These are phyloP conservation scores for Chirona hameri DNA, from an alignment of 2,888 invertebrate genomes.

Conservation along the genomic window DNA sequence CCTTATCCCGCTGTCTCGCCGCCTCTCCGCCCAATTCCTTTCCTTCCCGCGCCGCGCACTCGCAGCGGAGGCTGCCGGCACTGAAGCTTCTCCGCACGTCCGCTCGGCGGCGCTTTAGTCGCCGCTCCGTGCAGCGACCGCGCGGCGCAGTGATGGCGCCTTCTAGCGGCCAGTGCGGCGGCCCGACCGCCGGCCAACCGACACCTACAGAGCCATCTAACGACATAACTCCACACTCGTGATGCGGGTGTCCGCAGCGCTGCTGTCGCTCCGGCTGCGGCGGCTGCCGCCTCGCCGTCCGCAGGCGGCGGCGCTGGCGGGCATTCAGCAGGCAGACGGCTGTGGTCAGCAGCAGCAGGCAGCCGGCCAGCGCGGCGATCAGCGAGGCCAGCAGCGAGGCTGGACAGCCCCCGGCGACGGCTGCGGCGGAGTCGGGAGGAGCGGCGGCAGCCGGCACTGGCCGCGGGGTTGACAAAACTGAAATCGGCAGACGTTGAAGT, in stretches of 20 bases:
- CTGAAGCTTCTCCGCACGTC: slow-evolving; percentile 22
- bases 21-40: neutral
- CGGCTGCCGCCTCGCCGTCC: neutral
- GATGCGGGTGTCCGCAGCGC: neutral
- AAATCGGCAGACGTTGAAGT: neutral
- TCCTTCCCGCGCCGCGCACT: neutral
- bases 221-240: neutral
- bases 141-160: neutral
- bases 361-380: slow-evolving; percentile 22
- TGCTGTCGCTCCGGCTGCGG: neutral
- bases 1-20: neutral
- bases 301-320: neutral
- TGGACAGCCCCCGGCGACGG: neutral
- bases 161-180: neutral
- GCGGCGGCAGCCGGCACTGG: neutral
- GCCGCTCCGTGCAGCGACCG: neutral
- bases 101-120: slow-evolving; percentile 12
- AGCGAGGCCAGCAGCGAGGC: slow-evolving; percentile 27
- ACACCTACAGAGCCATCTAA: neutral
- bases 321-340: slow-evolving; percentile 25
- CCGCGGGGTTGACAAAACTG: neutral
- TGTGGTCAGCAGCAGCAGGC: neutral
- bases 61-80: neutral
- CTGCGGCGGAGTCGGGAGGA: neutral
- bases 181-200: too few species aligned